Evolutionary conservation across 1,140 invertebrate species (phyloP).

Genomic region (Drosophila bipectinata): DNA sequence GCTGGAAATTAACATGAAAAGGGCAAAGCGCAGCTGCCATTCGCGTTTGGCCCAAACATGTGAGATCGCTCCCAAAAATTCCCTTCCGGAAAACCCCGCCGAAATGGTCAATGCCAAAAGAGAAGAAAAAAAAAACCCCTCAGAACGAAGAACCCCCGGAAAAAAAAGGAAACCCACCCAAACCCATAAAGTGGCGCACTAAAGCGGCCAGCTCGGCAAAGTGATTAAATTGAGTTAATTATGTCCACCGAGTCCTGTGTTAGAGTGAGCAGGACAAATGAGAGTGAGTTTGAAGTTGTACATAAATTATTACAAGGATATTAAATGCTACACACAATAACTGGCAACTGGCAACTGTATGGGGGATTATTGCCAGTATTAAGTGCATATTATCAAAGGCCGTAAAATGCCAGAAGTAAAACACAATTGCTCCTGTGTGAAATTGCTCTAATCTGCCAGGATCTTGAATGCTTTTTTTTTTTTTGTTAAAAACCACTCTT

Average conservation of each 20-base stretch:
- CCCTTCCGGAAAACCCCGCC: constrained; percentile 2
- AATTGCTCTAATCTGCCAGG: constrained; percentile 36
- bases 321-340: constrained; percentile 44
- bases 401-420: constrained; percentile 30
- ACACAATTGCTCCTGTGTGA: constrained; percentile 29
- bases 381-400: constrained; percentile 49
- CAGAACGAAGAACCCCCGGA: background rate
- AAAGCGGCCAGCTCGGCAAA: constrained; percentile 58
- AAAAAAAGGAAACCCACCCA: constrained; percentile 6
- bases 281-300: constrained; percentile 40
- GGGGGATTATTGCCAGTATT: constrained; percentile 35
- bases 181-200: constrained; percentile 71
- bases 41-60: constrained; percentile 47
- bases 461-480: background rate
- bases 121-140: constrained; percentile 5
- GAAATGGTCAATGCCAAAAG: constrained; percentile 35
- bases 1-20: constrained; percentile 78
- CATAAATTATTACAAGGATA: constrained; percentile 63
- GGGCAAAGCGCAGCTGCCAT: constrained; percentile 69
- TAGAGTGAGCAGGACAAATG: constrained; percentile 29
- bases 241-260: constrained; percentile 43
- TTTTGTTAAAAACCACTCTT: constrained; percentile 15
- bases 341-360: background rate
- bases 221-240: constrained; percentile 81
- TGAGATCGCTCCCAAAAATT: constrained; percentile 22